These are phyloP conservation scores for Philhelius pedissequus DNA, from an alignment of 2,888 invertebrate genomes.

Conservation along the genomic window DNA sequence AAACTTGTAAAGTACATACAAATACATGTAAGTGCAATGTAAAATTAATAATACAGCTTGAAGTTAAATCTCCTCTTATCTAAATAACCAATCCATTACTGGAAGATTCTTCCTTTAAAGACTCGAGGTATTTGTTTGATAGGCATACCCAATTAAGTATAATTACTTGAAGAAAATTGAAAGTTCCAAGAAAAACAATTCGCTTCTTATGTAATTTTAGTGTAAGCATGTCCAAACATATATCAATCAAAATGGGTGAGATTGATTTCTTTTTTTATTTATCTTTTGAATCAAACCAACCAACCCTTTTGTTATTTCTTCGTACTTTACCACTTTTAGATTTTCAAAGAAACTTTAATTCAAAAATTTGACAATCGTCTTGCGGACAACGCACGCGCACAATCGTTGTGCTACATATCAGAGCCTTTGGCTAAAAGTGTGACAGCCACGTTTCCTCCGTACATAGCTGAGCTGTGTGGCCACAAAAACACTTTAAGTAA, in stretches of 20 bases:
- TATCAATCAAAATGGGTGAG: constrained; percentile 5
- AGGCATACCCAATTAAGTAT: constrained; percentile 11
- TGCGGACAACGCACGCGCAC: constrained; percentile 2
- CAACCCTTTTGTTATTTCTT: constrained; percentile 15
- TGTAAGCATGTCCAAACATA: background rate
- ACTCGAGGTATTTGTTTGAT: background rate
- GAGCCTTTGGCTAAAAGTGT: constrained; percentile 18
- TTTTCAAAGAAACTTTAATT: background rate
- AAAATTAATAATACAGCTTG: background rate
- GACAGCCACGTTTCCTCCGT: constrained; percentile 31
- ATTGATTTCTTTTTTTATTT: background rate
- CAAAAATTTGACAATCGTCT: constrained; percentile 15
- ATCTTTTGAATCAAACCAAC: background rate
- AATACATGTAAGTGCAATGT: background rate
- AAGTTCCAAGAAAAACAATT: constrained; percentile 16
- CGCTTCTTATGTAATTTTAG: constrained; percentile 7
- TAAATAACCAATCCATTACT: background rate
- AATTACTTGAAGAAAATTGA: constrained; percentile 17
- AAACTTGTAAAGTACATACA: background rate
- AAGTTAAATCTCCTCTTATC: background rate
- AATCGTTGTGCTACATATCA: constrained; percentile 3
- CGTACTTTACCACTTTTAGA: background rate
- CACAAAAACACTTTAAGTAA: constrained; percentile 15
- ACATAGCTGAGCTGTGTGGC: background rate
- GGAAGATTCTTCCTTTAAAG: background rate